phyloP scores from a whole-genome alignment of 2,113 vertebrate species.

The Caranx melampygus region DNA sequence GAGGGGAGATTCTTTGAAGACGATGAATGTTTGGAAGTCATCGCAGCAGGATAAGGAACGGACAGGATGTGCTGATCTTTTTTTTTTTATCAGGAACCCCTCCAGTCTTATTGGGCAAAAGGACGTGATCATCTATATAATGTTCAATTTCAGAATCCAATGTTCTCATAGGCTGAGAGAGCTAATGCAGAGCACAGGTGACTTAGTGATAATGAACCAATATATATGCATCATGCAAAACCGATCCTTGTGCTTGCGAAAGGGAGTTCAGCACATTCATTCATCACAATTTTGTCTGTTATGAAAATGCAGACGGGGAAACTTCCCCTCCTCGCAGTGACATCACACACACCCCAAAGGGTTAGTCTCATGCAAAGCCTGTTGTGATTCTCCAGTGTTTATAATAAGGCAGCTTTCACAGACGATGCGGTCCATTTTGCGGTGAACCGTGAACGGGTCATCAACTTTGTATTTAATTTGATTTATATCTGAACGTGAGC shows the following conservation, averaged over 20 bases:
- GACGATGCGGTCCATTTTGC: conserved; percentile 25
- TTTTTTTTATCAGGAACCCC: conserved; percentile 11
- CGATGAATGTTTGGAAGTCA: conserved; percentile 44
- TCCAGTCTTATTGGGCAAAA: conserved; percentile 18
- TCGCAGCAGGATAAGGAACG: conserved; percentile 51
- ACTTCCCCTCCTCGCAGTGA: conserved; percentile 34
- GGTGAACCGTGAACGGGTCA: conserved; percentile 51
- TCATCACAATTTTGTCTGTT: conserved; percentile 65
- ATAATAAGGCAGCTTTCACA: conserved; percentile 48
- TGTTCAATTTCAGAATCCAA: conserved; percentile 72
- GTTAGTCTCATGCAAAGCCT: conserved; percentile 10
- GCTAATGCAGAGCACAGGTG: conserved; percentile 74
- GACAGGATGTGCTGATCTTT: conserved; percentile 30
- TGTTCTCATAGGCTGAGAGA: conserved; percentile 69
- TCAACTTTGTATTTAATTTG: conserved; percentile 64
- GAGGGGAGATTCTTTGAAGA: conserved; percentile 42
- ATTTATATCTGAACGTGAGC: conserved; percentile 63
- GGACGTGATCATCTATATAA: conserved; percentile 63
- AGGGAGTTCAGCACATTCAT: conserved; percentile 55
- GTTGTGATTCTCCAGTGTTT: conserved; percentile 25
- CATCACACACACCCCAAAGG: conserved; percentile 44
- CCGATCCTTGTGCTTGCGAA: conserved; percentile 64
- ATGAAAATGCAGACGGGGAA: conserved; percentile 51
- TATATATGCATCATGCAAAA: conserved; percentile 82
- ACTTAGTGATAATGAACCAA: conserved; percentile 81